Evolutionary conservation across 2,888 invertebrate species (phyloP).

Genomic region (Scaptomyza reducta): DNA sequence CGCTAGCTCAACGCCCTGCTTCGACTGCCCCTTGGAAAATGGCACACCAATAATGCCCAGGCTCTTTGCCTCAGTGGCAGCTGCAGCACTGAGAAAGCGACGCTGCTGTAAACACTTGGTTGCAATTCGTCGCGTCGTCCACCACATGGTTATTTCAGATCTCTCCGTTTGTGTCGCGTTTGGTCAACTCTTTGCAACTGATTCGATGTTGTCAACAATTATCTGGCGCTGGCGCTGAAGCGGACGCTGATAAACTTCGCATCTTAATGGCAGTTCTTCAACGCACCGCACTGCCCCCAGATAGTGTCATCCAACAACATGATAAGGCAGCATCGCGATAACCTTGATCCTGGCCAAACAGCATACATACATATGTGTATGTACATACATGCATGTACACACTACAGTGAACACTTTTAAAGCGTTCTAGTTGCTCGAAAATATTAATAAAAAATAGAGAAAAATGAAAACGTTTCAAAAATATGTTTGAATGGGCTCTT

Average conservation of each 20-base stretch:
- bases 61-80: conserved; percentile 36
- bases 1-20: conserved; percentile 89
- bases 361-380: not conserved
- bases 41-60: conserved; percentile 92
- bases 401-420: conserved; percentile 9
- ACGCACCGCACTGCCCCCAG: conserved; percentile 1
- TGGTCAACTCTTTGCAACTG: conserved; percentile 28
- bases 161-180: conserved; percentile 4
- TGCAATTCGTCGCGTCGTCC: conserved; percentile 48
- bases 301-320: conserved; percentile 15
- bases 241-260: conserved; percentile 37
- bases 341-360: conserved; percentile 64
- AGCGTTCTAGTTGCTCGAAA: no score
- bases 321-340: conserved; percentile 52
- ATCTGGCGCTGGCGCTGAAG: conserved; percentile 12
- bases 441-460: no score
- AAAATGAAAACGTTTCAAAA: no score
- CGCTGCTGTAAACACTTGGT: conserved; percentile 23
- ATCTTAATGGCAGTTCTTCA: conserved; percentile 23
- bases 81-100: conserved; percentile 11
- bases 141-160: conserved; percentile 49
- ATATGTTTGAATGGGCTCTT: no score
- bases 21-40: conserved; percentile 90
- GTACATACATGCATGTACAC: not conserved
- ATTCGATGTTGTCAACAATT: conserved; percentile 25